Conservation (phyloP, 2,888 invertebrate species). For the Hymenopus coronatus region DNA sequence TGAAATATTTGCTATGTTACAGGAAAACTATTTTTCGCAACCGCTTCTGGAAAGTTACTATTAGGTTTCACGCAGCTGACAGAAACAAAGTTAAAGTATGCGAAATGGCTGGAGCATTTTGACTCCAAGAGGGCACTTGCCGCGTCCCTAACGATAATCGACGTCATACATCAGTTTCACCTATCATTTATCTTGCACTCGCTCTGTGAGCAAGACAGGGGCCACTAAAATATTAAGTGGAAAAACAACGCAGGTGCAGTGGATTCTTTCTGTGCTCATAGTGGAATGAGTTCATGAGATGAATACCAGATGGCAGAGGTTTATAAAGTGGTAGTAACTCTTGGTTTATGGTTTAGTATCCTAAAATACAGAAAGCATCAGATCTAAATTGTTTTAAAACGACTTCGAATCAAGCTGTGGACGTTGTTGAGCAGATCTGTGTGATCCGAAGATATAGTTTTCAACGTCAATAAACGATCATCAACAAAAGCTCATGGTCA, state of each 20-base stretch:
- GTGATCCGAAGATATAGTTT: too few species aligned
- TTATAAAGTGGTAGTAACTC: neutral
- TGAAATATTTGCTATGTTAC: neutral
- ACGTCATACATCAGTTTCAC: neutral
- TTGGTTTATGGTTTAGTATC: too few species aligned
- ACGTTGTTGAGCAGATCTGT: too few species aligned
- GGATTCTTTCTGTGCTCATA: neutral
- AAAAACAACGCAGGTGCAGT: neutral
- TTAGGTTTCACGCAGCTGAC: neutral
- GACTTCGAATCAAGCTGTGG: too few species aligned
- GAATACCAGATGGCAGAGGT: neutral
- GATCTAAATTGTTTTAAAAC: too few species aligned
- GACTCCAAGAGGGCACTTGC: neutral
- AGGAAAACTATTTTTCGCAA: too few species aligned
- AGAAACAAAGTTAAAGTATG: neutral
- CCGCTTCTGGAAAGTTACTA: neutral
- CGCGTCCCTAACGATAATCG: neutral
- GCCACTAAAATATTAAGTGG: neutral
- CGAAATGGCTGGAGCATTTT: neutral
- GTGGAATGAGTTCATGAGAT: neutral
- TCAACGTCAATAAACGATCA: too few species aligned
- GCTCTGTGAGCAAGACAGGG: neutral
- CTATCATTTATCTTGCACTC: neutral
- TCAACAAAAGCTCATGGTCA: too few species aligned
- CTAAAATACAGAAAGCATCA: too few species aligned